Base-by-base conservation (phyloP, 2,888 invertebrate species). In the Agrochola lota region DNA sequence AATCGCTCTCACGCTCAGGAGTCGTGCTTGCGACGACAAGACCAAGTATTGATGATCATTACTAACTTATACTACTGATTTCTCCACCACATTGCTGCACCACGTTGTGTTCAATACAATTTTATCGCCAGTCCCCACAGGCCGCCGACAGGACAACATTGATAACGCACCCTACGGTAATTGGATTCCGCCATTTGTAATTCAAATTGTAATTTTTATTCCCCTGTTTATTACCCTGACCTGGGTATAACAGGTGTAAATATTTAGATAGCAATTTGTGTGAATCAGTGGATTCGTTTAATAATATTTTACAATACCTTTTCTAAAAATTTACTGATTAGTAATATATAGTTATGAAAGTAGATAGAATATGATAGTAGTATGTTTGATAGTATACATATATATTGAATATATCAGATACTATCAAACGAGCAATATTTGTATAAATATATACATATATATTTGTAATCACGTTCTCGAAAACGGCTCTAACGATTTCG, bases 121-220 rank as follows among this genome's bases (percentile, higher is more conserved):
- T 84, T 83, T 73, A 84, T 84, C 57, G 46, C 62, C 57, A 2
- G 57, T 46, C 71, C 71, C 75, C 9, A 70, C 66, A 30, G 73
- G n/a, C 55, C 62, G 80, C 71, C 30, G 80, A 80, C 76, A 76
- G 80, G 43, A 59, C 80, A 63, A 52, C 80, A 69, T 69, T 82
- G 79, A 85, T 85, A 85, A 71, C 77, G 71, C 80, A 77, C 74
- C 81, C 60, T 67, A 77, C 52, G n/a, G 64, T 86, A 85, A 85
- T 85, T 86, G 81, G 74, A 86, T 79, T 77, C 60, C 40, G 35
- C 70, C 63, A 84, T 84, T 86, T 86, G 77, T 81, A 81, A 86
- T 85, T 85, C 69, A 85, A 86, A 84, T 84, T 81, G 73, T 75
- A 72, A 68, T 67, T 83, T 83, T 85, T 79, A 81, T 86, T 76